Evolutionary conservation across 1,140 invertebrate genomes (phyloP).

Genomic region (Campoletis sonorensis): DNA sequence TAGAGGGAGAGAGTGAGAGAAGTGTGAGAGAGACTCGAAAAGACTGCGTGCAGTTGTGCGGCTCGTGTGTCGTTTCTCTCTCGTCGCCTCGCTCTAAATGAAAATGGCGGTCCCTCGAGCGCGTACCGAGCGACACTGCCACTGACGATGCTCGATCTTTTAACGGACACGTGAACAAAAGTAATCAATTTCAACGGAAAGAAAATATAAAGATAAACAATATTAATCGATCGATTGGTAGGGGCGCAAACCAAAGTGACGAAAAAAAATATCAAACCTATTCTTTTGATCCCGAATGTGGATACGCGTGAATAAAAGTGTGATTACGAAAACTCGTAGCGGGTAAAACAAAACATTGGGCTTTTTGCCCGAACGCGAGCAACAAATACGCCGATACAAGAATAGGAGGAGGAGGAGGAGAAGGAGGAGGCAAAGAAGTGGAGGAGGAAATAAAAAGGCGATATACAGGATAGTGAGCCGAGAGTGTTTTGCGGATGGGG

Average conservation of each 20-base stretch:
- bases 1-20: not conserved
- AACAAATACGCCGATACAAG: slow-evolving; percentile 7
- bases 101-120: slow-evolving; percentile 72
- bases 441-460: not conserved
- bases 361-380: slow-evolving; percentile 7
- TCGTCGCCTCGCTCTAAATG: slow-evolving; percentile 59
- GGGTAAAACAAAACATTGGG: not conserved
- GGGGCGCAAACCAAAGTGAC: not conserved
- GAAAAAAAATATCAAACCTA: slow-evolving; percentile 21
- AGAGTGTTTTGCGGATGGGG: slow-evolving; percentile 16
- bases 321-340: slow-evolving; percentile 10
- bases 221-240: too few relatives aligned
- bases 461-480: slow-evolving; percentile 10
- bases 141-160: slow-evolving; percentile 55
- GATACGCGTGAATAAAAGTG: too few relatives aligned
- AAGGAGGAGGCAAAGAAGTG: slow-evolving; percentile 24
- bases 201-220: too few relatives aligned
- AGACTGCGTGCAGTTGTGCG: slow-evolving; percentile 28
- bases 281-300: slow-evolving; percentile 2
- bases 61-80: slow-evolving; percentile 25
- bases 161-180: slow-evolving; percentile 57
- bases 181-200: too few relatives aligned
- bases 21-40: not conserved
- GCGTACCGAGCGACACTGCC: slow-evolving; percentile 50
- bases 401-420: not conserved